Percentiles rank a stretch among this genome's conserved stretches.
These are phyloP conservation scores for Tridacna crocea DNA, from an alignment of 2,888 invertebrate genomes.

Conservation along the genomic window DNA sequence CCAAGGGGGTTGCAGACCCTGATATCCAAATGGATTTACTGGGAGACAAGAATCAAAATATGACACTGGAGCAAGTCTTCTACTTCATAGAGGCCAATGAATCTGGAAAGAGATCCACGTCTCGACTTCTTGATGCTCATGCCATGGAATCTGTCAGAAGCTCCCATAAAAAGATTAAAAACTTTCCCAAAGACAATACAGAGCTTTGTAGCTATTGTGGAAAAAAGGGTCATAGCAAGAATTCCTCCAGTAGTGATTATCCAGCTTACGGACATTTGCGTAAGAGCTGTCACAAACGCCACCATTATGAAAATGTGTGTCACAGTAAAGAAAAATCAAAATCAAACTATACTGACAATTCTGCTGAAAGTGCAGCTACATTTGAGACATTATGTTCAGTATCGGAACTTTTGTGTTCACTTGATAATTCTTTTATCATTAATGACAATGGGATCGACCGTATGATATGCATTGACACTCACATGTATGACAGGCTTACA, in stretches of 20 bases:
- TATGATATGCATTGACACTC: neutral
- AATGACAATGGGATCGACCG: neutral
- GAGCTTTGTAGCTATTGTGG: slow-evolving; percentile 53
- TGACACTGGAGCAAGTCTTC: slow-evolving; percentile 56
- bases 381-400: slow-evolving; percentile 9
- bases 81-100: slow-evolving; percentile 64
- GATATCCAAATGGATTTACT: slow-evolving; percentile 45
- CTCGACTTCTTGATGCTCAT: slow-evolving; percentile 48
- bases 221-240: slow-evolving; percentile 51
- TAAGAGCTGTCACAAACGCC: slow-evolving; percentile 32
- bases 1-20: slow-evolving; percentile 26
- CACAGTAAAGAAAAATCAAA: slow-evolving; percentile 32
- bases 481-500: neutral
- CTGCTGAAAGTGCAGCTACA: neutral
- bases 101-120: slow-evolving; percentile 64
- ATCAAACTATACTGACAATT: too few species aligned
- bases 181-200: neutral
- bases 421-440: neutral
- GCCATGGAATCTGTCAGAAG: slow-evolving; percentile 46
- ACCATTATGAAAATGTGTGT: slow-evolving; percentile 47
- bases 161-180: slow-evolving; percentile 31
- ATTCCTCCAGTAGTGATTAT: slow-evolving; percentile 35
- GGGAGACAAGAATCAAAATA: slow-evolving; percentile 49
- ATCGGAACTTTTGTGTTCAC: slow-evolving; percentile 29
- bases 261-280: slow-evolving; percentile 56